Percentiles rank a stretch among this genome's conserved stretches.
Evolutionary conservation across 2,888 invertebrate species (phyloP).

Genomic region (Julus scandinavius): DNA sequence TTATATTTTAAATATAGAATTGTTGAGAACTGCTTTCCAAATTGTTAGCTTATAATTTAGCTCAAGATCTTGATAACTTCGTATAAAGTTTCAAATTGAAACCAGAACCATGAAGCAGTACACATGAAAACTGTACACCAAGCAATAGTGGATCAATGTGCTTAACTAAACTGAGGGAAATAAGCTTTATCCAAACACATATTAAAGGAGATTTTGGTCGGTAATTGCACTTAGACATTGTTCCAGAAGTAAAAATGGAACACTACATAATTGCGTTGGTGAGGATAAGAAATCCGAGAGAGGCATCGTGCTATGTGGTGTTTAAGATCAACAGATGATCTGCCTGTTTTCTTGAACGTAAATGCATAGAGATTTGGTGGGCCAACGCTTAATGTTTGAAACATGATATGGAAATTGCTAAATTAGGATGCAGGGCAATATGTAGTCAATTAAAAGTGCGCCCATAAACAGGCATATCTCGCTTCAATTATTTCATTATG

Average conservation of each 20-base stretch:
- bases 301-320: neutral
- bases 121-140: no score
- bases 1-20: no score
- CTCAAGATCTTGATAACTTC: no score
- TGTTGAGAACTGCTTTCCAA: no score
- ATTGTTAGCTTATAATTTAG: no score
- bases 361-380: neutral
- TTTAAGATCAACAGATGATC: slow-evolving; percentile 49
- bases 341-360: slow-evolving; percentile 14
- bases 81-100: no score
- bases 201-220: neutral
- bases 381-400: neutral
- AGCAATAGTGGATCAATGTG: no score
- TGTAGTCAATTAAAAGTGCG: slow-evolving; percentile 42
- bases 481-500: slow-evolving; percentile 46
- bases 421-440: slow-evolving; percentile 31
- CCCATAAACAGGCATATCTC: slow-evolving; percentile 40
- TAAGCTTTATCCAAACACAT: neutral
- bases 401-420: neutral
- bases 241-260: neutral
- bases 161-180: neutral
- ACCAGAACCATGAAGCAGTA: no score
- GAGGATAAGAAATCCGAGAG: neutral
- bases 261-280: no score
- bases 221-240: neutral